Percentiles rank a stretch among this genome's conserved stretches.
Evolutionary conservation across 1,140 invertebrate genomes (phyloP).

Genomic region (Leguminivora glycinivorella): DNA sequence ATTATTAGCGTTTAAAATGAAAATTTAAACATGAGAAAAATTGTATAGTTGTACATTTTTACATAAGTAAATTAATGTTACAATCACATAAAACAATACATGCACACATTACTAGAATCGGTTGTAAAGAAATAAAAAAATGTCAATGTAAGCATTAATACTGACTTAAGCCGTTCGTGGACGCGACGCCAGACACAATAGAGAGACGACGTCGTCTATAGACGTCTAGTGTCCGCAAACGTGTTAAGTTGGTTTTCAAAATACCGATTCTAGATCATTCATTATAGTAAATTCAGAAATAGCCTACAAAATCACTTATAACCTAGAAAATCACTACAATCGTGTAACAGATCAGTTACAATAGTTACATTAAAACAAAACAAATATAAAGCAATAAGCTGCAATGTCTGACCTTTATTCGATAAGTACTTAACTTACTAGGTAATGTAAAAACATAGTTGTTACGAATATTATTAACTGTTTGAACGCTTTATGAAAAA

Average conservation of each 20-base stretch:
- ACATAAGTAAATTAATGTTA: neutral
- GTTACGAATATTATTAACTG: neutral
- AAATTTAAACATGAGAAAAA: too few species aligned
- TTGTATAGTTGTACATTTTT: too few species aligned
- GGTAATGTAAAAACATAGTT: neutral
- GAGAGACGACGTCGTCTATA: too few species aligned
- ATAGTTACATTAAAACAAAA: constrained; percentile 13
- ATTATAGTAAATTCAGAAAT: neutral
- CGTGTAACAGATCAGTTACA: neutral
- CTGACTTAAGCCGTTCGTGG: too few species aligned
- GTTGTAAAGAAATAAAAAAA: neutral
- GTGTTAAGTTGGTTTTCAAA: neutral
- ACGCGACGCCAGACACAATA: too few species aligned
- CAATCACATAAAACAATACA: neutral
- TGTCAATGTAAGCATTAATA: neutral
- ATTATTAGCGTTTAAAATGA: too few species aligned
- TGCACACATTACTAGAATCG: neutral
- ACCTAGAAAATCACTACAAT: neutral
- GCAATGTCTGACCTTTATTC: neutral
- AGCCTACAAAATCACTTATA: neutral
- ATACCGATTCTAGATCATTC: neutral
- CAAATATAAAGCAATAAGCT: neutral
- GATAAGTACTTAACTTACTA: constrained; percentile 14
- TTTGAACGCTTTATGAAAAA: too few species aligned
- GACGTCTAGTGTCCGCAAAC: too few species aligned